Conservation (phyloP, 2,113 vertebrate species). For the Rhinolophus sinicus region DNA sequence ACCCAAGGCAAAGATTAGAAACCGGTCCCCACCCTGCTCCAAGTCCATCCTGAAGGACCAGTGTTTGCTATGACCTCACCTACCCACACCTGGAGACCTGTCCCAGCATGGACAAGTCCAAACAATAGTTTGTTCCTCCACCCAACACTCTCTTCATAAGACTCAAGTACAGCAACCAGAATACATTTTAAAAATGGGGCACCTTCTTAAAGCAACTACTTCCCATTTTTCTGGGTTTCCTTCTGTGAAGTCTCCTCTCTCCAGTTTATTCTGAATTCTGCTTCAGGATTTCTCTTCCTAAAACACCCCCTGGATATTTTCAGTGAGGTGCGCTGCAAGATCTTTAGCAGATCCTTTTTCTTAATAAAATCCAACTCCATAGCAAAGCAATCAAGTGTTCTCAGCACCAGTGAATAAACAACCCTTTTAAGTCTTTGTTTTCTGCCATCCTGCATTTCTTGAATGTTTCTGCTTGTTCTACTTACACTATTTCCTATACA, state of each 20-base stretch:
- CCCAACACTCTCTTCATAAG: background rate
- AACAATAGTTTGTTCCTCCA: background rate
- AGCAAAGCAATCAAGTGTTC: background rate
- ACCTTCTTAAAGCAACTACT: background rate
- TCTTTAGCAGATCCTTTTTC: background rate
- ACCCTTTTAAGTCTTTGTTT: background rate
- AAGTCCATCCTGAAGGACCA: background rate
- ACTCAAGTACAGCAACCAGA: background rate
- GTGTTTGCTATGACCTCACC: slow-evolving; percentile 55
- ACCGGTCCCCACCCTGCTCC: background rate
- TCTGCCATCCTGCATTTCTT: background rate
- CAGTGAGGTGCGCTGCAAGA: background rate
- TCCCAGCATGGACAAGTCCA: background rate
- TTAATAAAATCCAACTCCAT: background rate
- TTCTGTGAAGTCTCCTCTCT: background rate
- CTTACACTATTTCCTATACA: background rate
- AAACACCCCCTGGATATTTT: background rate
- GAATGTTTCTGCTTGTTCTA: background rate
- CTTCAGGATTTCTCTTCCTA: background rate
- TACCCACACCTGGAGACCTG: slow-evolving; percentile 47
- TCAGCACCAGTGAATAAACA: background rate
- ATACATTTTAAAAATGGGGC: background rate
- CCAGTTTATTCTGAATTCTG: background rate
- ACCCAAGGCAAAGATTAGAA: background rate
- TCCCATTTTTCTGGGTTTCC: background rate